phyloP scores from a whole-genome alignment of 2,888 invertebrate species.

The Rotaria sp. region DNA sequence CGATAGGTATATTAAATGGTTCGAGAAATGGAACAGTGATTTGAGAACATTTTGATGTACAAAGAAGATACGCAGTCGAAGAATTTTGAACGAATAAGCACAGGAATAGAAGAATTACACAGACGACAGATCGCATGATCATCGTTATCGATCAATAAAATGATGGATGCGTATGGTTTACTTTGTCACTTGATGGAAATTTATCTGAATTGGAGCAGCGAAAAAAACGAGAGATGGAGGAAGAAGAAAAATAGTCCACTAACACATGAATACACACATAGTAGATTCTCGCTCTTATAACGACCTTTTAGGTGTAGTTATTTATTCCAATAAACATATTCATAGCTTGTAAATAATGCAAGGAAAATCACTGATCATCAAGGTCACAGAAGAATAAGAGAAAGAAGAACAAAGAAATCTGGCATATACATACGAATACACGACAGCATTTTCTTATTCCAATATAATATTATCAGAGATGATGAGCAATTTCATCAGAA shows the following conservation, averaged over 20 bases:
- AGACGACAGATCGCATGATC: background rate
- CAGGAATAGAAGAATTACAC: background rate
- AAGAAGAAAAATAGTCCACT: background rate
- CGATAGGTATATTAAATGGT: background rate
- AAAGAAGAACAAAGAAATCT: background rate
- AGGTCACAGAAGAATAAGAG: background rate
- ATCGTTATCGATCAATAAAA: background rate
- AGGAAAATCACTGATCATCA: background rate
- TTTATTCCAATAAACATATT: background rate
- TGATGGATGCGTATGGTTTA: background rate
- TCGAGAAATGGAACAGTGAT: background rate
- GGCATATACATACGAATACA: background rate
- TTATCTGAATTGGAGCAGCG: background rate
- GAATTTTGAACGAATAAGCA: background rate
- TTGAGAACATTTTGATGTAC: background rate
- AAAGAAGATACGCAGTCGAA: background rate
- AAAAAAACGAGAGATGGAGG: background rate
- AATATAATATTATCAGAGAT: background rate
- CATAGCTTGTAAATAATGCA: background rate
- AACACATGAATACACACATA: background rate
- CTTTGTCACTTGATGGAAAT: background rate
- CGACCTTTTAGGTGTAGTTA: conserved; percentile 15
- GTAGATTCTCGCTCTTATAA: background rate
- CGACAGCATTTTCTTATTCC: background rate
- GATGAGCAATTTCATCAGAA: no score